Evolutionary conservation across 2,113 vertebrate species (phyloP).

Genomic region (human): DNA sequence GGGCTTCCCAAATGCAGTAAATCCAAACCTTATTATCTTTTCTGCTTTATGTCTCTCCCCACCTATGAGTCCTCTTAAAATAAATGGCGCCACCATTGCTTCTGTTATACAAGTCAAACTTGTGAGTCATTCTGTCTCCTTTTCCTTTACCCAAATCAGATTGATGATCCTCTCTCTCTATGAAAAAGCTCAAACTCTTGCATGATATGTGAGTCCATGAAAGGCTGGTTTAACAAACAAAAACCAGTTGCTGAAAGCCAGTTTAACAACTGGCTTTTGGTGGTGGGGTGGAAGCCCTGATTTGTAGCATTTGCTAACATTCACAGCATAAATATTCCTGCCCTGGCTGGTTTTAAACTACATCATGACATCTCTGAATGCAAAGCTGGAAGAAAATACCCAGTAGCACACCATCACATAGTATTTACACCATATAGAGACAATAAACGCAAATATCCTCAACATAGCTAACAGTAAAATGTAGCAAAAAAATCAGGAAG

Average conservation of each 20-base stretch:
- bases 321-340: not conserved
- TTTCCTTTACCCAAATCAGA: not conserved
- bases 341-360: not conserved
- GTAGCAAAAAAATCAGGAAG: conserved; percentile 1
- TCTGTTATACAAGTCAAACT: not conserved
- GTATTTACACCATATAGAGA: not conserved
- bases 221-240: not conserved
- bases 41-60: not conserved
- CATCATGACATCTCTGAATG: not conserved
- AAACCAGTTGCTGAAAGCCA: too few species aligned
- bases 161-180: not conserved
- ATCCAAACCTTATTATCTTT: not conserved
- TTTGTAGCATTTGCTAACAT: not conserved
- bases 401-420: not conserved
- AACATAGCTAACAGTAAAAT: not conserved
- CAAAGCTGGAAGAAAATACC: not conserved
- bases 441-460: not conserved
- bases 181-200: not conserved
- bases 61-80: not conserved
- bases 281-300: too few species aligned
- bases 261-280: not conserved
- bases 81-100: not conserved
- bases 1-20: not conserved
- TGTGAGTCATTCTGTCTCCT: not conserved
- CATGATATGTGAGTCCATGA: not conserved